Evolutionary conservation across 2,113 vertebrate species (phyloP).

Genomic region (Actenoides lindsayi): DNA sequence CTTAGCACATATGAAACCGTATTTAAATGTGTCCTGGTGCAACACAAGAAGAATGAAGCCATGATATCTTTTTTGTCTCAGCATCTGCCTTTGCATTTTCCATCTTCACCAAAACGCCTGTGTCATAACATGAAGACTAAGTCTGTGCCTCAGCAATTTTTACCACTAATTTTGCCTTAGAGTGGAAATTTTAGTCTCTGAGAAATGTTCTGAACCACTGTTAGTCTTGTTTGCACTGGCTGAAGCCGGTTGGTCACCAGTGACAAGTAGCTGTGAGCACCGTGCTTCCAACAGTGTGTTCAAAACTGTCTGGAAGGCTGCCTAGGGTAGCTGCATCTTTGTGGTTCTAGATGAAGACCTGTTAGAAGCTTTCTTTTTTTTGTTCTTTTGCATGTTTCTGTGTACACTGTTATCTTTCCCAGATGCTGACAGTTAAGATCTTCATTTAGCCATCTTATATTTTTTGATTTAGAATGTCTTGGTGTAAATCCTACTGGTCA

Average conservation of each 20-base stretch:
- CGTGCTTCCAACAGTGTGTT: fast-evolving
- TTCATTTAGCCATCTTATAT: not conserved
- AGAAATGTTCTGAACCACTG: not conserved
- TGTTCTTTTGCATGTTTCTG: not conserved
- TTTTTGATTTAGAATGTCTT: not conserved
- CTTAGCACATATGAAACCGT: not conserved
- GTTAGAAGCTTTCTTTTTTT: not conserved
- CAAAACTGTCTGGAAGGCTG: not conserved
- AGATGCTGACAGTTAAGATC: not conserved
- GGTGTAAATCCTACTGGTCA: not conserved
- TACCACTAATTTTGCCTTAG: not conserved
- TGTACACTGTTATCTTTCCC: not conserved
- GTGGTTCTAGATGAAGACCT: not conserved
- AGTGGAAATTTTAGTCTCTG: not conserved
- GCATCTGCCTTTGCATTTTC: not conserved
- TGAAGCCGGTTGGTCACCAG: not conserved
- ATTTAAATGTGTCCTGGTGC: not conserved
- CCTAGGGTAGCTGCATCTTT: not conserved
- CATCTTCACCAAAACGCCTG: not conserved
- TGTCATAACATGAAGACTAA: not conserved
- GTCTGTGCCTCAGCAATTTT: not conserved
- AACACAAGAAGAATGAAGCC: not conserved
- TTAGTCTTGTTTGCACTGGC: not conserved
- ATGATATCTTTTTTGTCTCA: not conserved
- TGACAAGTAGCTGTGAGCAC: not conserved